These are phyloP conservation scores for Drosophila nigritarsus DNA, from an alignment of 2,888 invertebrate genomes.

Conservation along the genomic window DNA sequence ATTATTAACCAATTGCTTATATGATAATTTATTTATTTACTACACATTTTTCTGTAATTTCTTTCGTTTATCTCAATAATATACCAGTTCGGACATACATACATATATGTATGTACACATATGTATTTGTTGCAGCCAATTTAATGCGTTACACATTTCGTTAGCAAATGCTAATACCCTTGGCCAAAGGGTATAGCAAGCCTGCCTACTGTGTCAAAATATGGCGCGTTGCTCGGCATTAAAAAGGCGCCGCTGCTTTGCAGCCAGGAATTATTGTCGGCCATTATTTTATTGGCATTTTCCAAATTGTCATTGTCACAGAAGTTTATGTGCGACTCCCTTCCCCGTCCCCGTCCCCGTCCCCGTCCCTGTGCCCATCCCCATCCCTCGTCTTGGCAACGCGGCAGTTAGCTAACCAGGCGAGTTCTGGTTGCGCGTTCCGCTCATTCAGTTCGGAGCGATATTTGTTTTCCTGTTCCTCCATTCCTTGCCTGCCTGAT, in stretches of 20 bases:
- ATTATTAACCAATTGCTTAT: too few relatives aligned
- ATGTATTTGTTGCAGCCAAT: neutral
- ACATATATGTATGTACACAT: neutral
- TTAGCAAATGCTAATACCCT: slow-evolving; percentile 3
- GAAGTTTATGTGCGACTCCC: slow-evolving; percentile 37
- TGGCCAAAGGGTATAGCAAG: neutral
- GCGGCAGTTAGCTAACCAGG: slow-evolving; percentile 19
- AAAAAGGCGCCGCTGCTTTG: slow-evolving; percentile 22
- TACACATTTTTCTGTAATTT: neutral
- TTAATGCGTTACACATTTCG: neutral
- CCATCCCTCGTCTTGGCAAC: neutral
- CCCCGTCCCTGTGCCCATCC: neutral
- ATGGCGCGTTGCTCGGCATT: slow-evolving; percentile 42
- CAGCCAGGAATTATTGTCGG: slow-evolving; percentile 69
- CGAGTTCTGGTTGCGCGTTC: slow-evolving; percentile 12
- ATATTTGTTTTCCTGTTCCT: slow-evolving; percentile 34
- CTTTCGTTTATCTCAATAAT: neutral
- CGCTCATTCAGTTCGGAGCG: slow-evolving; percentile 5
- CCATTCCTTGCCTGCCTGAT: slow-evolving; percentile 3
- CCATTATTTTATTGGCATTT: slow-evolving; percentile 77
- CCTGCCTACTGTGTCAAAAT: slow-evolving; percentile 35
- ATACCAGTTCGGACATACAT: neutral
- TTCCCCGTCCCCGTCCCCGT: neutral
- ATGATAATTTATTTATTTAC: neutral
- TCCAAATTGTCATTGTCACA: slow-evolving; percentile 61